Conservation (phyloP, 2,888 invertebrate species). For the Synanthedon myopaeformis region DNA sequence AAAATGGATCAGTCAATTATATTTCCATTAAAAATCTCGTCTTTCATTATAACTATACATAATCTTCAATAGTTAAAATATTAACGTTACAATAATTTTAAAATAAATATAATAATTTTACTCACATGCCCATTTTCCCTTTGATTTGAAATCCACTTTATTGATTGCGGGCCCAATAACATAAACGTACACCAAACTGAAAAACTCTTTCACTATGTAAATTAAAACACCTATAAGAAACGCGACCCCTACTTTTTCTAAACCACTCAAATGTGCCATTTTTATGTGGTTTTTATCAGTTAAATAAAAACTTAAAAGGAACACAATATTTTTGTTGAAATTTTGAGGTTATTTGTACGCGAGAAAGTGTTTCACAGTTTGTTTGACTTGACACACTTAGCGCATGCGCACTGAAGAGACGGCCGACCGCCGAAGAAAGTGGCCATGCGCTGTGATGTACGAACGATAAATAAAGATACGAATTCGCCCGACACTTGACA, state of each 20-base stretch:
- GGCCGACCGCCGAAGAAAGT: constrained; percentile 47
- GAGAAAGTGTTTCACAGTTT: constrained; percentile 28
- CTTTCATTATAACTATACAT: too few relatives aligned
- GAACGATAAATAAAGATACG: constrained; percentile 6
- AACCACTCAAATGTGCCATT: constrained; percentile 29
- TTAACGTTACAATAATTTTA: neutral
- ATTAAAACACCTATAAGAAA: constrained; percentile 40
- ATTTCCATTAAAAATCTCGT: too few relatives aligned
- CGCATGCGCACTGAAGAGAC: constrained; percentile 50
- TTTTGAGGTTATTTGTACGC: constrained; percentile 28
- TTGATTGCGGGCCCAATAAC: constrained; percentile 69
- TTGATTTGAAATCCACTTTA: constrained; percentile 73
- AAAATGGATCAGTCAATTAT: too few relatives aligned
- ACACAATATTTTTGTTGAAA: constrained; percentile 7
- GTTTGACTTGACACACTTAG: constrained; percentile 50
- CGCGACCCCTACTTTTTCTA: constrained; percentile 62
- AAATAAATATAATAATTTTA: constrained; percentile 11
- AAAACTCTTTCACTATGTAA: constrained; percentile 26
- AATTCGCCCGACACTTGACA: neutral
- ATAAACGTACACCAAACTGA: constrained; percentile 36
- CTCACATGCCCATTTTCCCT: constrained; percentile 87
- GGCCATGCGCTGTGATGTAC: constrained; percentile 31
- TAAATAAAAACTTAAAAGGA: constrained; percentile 2
- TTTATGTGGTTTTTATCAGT: constrained; percentile 5
- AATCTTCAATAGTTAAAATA: neutral